These are phyloP conservation scores for Terrapene triunguis DNA, from an alignment of 2,113 vertebrate genomes.

Conservation along the genomic window DNA sequence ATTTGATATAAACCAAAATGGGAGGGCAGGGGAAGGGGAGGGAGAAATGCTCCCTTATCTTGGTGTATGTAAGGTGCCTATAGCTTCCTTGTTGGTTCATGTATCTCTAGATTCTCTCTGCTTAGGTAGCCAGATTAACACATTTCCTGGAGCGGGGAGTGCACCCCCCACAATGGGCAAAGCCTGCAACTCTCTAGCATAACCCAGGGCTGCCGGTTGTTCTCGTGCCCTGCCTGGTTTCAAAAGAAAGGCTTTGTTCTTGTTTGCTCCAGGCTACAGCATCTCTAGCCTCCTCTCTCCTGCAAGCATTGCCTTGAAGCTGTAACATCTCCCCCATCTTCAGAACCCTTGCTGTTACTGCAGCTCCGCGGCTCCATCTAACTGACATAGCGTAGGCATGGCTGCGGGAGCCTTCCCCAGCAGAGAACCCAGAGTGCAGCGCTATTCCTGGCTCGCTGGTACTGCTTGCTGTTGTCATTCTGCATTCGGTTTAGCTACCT, in stretches of 20 bases:
- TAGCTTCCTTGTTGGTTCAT: background rate
- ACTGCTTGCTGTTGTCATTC: background rate
- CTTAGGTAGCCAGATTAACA: background rate
- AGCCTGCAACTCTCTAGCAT: background rate
- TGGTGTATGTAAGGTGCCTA: fast-evolving
- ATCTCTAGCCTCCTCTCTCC: background rate
- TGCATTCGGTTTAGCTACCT: background rate
- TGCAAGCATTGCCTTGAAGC: background rate
- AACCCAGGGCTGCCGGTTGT: too few relatives aligned
- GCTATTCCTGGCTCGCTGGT: background rate
- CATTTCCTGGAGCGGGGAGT: background rate
- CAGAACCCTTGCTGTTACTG: background rate
- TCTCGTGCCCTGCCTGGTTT: background rate
- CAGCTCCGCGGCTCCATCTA: background rate
- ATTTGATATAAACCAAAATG: background rate
- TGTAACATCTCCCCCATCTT: background rate
- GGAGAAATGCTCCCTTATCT: background rate
- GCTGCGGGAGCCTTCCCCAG: too few relatives aligned
- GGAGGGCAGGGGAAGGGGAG: fast-evolving
- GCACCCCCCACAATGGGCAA: background rate
- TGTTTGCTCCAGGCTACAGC: background rate
- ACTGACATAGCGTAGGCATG: background rate
- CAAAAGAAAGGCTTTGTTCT: background rate
- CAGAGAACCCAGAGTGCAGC: background rate
- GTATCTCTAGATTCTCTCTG: background rate